phyloP scores from a whole-genome alignment of 2,113 vertebrate genomes.

The Rhadina sibilatrix region DNA sequence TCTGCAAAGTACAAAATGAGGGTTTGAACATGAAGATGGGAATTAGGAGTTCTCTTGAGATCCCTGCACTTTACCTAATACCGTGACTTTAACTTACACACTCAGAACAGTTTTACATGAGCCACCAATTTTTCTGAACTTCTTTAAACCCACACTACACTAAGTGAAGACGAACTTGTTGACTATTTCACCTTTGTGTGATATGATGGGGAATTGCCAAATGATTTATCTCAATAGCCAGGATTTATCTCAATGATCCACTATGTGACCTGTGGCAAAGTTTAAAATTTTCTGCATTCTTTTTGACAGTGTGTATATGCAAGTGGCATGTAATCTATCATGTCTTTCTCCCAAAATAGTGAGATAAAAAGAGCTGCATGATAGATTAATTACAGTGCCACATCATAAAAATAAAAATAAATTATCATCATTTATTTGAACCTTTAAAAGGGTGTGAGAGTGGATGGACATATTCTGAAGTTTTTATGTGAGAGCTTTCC shows the following conservation, averaged over 20 bases:
- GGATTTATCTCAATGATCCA: background rate
- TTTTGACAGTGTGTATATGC: background rate
- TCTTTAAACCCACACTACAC: background rate
- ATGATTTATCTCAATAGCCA: background rate
- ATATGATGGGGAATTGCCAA: background rate
- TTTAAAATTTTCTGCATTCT: background rate
- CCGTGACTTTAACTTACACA: background rate
- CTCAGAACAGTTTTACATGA: background rate
- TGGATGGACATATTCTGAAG: background rate
- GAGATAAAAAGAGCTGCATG: background rate
- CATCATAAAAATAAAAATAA: background rate
- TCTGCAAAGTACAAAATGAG: background rate
- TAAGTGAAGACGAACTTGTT: background rate
- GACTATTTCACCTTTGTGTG: background rate
- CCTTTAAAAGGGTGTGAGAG: background rate
- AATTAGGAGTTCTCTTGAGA: background rate
- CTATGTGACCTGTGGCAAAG: background rate
- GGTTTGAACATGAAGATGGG: background rate
- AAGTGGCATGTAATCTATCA: background rate
- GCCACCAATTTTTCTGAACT: background rate
- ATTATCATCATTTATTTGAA: background rate
- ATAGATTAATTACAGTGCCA: background rate
- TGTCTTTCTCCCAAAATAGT: background rate
- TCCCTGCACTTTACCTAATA: background rate
- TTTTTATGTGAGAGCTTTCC: background rate